A percentile compares a stretch with the other conserved stretches of the same genome.
Conservation (phyloP, 2,113 vertebrate genomes). For the Atrichornis clamosus region DNA sequence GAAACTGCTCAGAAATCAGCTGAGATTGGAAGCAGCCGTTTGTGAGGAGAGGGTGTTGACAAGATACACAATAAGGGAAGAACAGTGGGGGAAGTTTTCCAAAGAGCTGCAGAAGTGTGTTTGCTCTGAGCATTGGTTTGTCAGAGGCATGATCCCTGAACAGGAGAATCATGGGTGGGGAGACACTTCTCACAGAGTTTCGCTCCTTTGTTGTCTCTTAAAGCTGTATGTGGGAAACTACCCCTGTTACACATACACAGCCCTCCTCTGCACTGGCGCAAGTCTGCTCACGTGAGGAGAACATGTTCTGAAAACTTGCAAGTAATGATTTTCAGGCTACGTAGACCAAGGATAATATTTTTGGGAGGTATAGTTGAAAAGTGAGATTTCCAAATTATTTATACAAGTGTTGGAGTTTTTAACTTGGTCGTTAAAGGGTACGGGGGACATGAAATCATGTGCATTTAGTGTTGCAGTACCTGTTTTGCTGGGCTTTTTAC, state of each 20-base stretch:
- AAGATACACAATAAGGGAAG: background rate
- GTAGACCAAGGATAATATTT: background rate
- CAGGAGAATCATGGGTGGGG: background rate
- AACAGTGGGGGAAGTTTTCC: background rate
- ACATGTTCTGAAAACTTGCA: background rate
- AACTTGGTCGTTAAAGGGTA: background rate
- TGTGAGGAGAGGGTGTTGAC: background rate
- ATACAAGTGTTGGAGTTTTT: background rate
- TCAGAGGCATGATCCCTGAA: background rate
- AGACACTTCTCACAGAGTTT: background rate
- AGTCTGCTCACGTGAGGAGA: background rate
- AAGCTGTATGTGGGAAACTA: background rate
- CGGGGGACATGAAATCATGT: background rate
- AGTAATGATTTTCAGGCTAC: background rate
- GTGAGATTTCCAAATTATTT: background rate
- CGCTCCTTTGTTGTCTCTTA: background rate
- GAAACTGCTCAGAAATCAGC: background rate
- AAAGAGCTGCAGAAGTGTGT: background rate
- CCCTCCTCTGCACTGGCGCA: background rate
- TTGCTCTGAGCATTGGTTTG: background rate
- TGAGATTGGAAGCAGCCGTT: slow-evolving; percentile 22
- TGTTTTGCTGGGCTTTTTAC: background rate
- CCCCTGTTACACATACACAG: background rate
- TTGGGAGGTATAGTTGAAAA: background rate
- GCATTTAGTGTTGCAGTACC: background rate